phyloP scores from a whole-genome alignment of 2,888 invertebrate species.

The Cartodere bifasciata region DNA sequence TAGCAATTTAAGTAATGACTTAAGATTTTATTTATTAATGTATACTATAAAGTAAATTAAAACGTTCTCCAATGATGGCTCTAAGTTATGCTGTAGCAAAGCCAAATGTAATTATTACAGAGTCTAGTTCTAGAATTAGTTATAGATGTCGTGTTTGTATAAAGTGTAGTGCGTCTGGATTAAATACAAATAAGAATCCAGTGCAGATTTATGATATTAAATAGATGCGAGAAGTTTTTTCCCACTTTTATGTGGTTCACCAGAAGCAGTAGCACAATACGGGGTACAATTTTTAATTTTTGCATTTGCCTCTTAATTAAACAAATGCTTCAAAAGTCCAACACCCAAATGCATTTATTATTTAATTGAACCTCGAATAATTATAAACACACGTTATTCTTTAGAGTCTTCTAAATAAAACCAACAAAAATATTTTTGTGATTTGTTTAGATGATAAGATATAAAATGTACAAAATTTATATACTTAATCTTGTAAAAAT shows the following conservation, averaged over 20 bases:
- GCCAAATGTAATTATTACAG: no score
- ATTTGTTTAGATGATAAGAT: constrained; percentile 38
- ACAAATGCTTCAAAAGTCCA: constrained; percentile 18
- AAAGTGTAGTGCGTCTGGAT: constrained; percentile 32
- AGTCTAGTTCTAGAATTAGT: no score
- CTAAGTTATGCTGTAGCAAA: constrained; percentile 1
- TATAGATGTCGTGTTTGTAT: constrained; percentile 33
- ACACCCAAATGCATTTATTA: constrained; percentile 22
- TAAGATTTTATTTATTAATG: no score
- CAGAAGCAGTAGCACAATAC: no score
- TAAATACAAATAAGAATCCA: constrained; percentile 17
- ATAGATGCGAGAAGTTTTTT: no score
- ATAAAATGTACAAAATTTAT: constrained; percentile 41
- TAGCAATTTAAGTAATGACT: no score
- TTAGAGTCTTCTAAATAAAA: constrained; percentile 26
- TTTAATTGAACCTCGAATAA: no score
- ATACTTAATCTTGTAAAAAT: constrained; percentile 36
- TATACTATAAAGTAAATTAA: no score
- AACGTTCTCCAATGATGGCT: no score
- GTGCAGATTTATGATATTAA: constrained; percentile 23
- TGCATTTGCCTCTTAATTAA: no score
- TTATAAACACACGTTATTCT: constrained; percentile 1
- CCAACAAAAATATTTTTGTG: constrained; percentile 38
- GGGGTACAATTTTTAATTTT: no score
- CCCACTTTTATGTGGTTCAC: no score